Percentiles rank a stretch among this genome's conserved stretches.
Conservation (phyloP, 2,888 invertebrate genomes). For the Cabera pusaria region DNA sequence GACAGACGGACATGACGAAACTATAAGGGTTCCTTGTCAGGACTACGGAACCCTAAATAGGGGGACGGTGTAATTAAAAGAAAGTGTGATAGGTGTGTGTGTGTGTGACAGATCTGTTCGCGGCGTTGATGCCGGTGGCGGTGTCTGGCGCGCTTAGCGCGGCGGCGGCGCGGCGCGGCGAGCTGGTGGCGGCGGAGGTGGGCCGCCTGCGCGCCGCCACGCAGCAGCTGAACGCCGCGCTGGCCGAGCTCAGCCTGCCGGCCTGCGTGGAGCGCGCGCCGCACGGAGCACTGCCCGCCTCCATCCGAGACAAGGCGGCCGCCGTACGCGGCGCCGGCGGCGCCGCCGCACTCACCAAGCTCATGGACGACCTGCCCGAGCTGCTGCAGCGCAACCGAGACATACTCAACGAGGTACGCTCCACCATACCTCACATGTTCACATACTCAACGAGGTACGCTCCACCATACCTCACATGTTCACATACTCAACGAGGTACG, state of each 20-base stretch:
- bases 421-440: background rate
- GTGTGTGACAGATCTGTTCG: constrained; percentile 89
- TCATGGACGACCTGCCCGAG: constrained; percentile 95
- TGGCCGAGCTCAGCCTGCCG: constrained; percentile 97
- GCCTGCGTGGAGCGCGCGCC: constrained; percentile 96
- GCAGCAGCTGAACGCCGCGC: constrained; percentile 93
- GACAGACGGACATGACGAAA: too few relatives aligned
- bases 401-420: constrained; percentile 93
- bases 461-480: too few relatives aligned
- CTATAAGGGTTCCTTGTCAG: too few relatives aligned
- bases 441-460: too few relatives aligned
- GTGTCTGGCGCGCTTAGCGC: constrained; percentile 95
- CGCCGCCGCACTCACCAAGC: constrained; percentile 85
- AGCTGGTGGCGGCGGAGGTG: constrained; percentile 93
- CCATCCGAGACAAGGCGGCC: constrained; percentile 92
- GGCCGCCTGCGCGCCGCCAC: constrained; percentile 94
- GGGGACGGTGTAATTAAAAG: too few relatives aligned
- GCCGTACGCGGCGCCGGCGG: constrained; percentile 92
- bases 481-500: too few relatives aligned
- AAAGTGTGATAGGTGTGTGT: too few relatives aligned
- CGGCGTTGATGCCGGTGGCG: constrained; percentile 92
- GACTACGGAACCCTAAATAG: too few relatives aligned
- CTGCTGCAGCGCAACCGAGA: constrained; percentile 93
- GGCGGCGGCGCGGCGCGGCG: constrained; percentile 92
- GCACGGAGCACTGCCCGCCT: constrained; percentile 91